phyloP scores from a whole-genome alignment of 2,113 vertebrate species.

The Ornithorhynchus anatinus region DNA sequence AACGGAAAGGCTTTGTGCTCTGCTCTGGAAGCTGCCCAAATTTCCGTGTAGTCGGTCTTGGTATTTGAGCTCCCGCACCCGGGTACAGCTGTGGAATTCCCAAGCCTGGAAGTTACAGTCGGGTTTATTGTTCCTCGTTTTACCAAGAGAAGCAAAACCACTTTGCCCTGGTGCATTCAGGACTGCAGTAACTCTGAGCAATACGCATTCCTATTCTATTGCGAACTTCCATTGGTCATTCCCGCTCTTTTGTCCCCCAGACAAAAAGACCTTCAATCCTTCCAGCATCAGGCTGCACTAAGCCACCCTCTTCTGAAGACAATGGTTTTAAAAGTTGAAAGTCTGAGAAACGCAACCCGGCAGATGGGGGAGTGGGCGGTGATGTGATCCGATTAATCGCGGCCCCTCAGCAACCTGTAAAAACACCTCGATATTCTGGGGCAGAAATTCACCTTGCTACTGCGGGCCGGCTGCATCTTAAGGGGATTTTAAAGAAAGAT shows the following conservation, averaged over 20 bases:
- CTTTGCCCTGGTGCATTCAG: conserved; percentile 44
- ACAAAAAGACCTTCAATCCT: conserved; percentile 43
- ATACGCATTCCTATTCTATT: conserved; percentile 42
- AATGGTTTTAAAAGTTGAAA: conserved; percentile 48
- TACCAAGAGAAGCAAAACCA: conserved; percentile 44
- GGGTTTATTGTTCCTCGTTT: conserved; percentile 47
- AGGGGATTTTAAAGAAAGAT: too few relatives aligned
- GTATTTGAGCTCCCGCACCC: conserved; percentile 47
- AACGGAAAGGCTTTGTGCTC: conserved; percentile 20
- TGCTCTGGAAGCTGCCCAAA: conserved; percentile 27
- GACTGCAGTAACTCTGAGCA: conserved; percentile 57
- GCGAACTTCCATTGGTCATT: conserved; percentile 51
- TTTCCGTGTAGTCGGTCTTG: conserved; percentile 21
- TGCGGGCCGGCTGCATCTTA: background rate
- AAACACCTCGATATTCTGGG: background rate
- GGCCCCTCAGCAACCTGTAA: background rate
- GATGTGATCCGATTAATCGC: background rate
- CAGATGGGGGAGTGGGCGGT: background rate
- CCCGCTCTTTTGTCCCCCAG: conserved; percentile 24
- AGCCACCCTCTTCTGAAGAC: conserved; percentile 26
- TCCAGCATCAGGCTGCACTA: conserved; percentile 65
- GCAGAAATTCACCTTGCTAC: background rate
- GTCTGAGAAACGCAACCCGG: conserved; percentile 10
- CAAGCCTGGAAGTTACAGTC: conserved; percentile 45
- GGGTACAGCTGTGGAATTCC: conserved; percentile 37